Conservation (phyloP, 2,797 vertebrate species). For the Nyctibius grandis region DNA sequence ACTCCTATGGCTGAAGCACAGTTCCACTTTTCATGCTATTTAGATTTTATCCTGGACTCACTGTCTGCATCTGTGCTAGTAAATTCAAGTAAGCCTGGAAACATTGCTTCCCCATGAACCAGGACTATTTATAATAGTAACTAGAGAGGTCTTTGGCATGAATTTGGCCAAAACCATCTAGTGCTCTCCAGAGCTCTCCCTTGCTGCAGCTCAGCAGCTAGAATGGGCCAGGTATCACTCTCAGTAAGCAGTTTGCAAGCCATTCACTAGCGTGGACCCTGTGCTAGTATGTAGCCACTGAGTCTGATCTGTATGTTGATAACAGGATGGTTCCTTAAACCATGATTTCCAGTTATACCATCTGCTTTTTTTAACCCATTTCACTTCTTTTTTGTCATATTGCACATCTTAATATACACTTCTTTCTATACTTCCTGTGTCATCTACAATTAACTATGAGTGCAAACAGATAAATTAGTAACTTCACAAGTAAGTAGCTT, state of each 20-base stretch:
- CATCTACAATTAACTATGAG: neutral
- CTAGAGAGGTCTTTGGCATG: neutral
- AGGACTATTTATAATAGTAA: neutral
- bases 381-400: neutral
- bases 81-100: neutral
- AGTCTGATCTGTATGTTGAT: too few relatives aligned
- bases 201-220: neutral
- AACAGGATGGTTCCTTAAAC: neutral
- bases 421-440: neutral
- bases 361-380: neutral
- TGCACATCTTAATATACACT: neutral
- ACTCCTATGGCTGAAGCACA: neutral
- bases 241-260: neutral
- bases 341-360: neutral
- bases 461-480: neutral
- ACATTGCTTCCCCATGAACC: neutral
- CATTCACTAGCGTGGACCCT: neutral
- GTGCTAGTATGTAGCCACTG: neutral
- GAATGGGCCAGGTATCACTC: neutral
- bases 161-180: neutral
- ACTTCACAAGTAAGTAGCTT: neutral
- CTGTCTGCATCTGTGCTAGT: neutral
- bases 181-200: neutral
- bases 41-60: neutral
- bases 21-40: neutral